Percentiles rank a stretch among this genome's conserved stretches.
Conservation (phyloP, 2,113 vertebrate genomes). For the Pelusios castaneus region DNA sequence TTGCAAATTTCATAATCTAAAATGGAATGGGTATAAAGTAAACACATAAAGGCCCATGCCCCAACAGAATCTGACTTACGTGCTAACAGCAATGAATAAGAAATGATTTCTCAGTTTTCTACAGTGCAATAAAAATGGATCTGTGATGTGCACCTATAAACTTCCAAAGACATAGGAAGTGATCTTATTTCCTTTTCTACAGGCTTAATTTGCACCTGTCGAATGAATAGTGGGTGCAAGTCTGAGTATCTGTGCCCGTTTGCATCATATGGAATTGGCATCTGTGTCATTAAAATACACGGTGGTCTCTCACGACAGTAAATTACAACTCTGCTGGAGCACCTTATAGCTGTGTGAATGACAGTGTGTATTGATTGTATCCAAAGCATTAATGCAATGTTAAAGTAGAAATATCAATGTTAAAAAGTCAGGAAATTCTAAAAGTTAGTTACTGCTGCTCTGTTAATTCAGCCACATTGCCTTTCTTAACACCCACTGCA, state of each 20-base stretch:
- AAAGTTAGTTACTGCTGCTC: not conserved
- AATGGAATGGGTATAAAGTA: not conserved
- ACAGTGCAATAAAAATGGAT: not conserved
- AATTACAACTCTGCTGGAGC: not conserved
- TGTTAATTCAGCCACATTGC: not conserved
- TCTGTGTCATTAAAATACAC: not conserved
- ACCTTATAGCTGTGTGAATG: not conserved
- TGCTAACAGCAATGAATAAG: not conserved
- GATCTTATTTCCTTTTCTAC: not conserved
- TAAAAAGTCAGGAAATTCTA: not conserved
- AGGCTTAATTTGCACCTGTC: not conserved
- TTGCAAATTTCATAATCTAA: not conserved
- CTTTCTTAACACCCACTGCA: not conserved
- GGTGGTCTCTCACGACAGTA: not conserved
- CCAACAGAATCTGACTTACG: not conserved
- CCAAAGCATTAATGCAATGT: not conserved
- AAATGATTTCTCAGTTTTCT: not conserved
- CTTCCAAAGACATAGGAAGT: not conserved
- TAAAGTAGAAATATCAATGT: not conserved
- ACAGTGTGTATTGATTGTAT: not conserved
- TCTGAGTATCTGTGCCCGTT: not conserved
- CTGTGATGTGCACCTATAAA: not conserved
- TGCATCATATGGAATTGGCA: not conserved
- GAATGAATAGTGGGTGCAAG: slow-evolving; percentile 3
- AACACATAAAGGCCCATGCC: not conserved